Percentiles rank a stretch among this genome's conserved stretches.
These are phyloP conservation scores for Coecobrya sp. DNA, from an alignment of 2,888 invertebrate genomes.

Conservation along the genomic window DNA sequence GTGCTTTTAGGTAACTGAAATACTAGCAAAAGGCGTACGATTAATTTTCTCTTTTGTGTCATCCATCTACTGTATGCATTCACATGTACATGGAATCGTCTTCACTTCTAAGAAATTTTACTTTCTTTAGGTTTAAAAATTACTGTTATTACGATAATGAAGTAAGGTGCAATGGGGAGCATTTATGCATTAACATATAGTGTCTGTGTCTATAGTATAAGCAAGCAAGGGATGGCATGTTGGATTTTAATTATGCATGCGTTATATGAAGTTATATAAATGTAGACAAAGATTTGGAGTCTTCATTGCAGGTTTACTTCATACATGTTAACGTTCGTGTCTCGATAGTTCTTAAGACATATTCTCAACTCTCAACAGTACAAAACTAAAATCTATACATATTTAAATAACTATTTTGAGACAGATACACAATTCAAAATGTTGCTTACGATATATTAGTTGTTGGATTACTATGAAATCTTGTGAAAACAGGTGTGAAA, in stretches of 20 bases:
- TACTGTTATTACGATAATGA: not conserved
- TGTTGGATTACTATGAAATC: slow-evolving; percentile 80
- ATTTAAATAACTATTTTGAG: not conserved
- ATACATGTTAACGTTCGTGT: not conserved
- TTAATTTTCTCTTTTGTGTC: not conserved
- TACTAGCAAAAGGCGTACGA: not conserved
- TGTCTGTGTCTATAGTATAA: no score
- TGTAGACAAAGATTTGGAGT: not conserved
- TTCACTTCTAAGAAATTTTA: not conserved
- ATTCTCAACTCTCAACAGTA: not conserved
- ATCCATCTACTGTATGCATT: slow-evolving; percentile 1
- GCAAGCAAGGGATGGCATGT: not conserved
- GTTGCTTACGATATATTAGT: slow-evolving; percentile 59
- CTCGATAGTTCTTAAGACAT: not conserved
- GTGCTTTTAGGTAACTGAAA: slow-evolving; percentile 41
- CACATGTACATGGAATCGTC: not conserved
- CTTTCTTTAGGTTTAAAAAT: no score
- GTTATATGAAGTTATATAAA: not conserved
- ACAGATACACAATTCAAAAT: slow-evolving; percentile 10
- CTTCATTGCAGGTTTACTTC: no score
- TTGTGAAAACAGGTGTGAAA: slow-evolving; percentile 82
- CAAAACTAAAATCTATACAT: not conserved
- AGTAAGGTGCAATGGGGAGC: no score
- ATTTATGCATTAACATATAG: no score
- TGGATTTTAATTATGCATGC: not conserved